A percentile compares a stretch with the other conserved stretches of the same genome.
These are phyloP conservation scores for Varanus salvator DNA, from an alignment of 2,113 vertebrate species.

Conservation along the genomic window DNA sequence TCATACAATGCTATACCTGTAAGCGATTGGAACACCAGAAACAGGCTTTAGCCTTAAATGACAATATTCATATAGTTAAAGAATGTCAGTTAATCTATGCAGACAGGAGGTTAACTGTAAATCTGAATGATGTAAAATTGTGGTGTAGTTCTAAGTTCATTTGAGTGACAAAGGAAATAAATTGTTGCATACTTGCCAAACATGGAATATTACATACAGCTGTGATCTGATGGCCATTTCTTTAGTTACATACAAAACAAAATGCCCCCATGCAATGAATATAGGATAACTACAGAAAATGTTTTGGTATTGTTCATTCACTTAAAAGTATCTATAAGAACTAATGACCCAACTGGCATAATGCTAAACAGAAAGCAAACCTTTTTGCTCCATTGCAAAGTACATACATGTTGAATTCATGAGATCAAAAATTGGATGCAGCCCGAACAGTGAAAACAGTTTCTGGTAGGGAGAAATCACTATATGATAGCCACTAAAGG, in stretches of 20 bases:
- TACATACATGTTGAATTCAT: constrained; percentile 65
- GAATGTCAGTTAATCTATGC: background rate
- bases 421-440: constrained; percentile 69
- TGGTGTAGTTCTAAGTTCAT: background rate
- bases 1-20: background rate
- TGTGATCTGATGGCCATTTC: constrained; percentile 33
- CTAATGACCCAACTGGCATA: constrained; percentile 69
- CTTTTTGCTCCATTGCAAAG: constrained; percentile 65
- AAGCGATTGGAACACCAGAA: background rate
- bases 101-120: constrained; percentile 13
- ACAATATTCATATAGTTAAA: constrained; percentile 36
- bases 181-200: constrained; percentile 31
- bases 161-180: background rate
- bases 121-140: background rate
- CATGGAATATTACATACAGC: constrained; percentile 26
- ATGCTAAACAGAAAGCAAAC: constrained; percentile 71
- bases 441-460: constrained; percentile 67
- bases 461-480: constrained; percentile 46
- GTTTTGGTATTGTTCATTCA: constrained; percentile 68
- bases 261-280: constrained; percentile 50
- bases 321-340: constrained; percentile 74
- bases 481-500: constrained; percentile 52
- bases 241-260: constrained; percentile 49
- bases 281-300: constrained; percentile 70
- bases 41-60: background rate